phyloP scores from a whole-genome alignment of 2,113 vertebrate genomes.

The Isurus oxyrinchus region DNA sequence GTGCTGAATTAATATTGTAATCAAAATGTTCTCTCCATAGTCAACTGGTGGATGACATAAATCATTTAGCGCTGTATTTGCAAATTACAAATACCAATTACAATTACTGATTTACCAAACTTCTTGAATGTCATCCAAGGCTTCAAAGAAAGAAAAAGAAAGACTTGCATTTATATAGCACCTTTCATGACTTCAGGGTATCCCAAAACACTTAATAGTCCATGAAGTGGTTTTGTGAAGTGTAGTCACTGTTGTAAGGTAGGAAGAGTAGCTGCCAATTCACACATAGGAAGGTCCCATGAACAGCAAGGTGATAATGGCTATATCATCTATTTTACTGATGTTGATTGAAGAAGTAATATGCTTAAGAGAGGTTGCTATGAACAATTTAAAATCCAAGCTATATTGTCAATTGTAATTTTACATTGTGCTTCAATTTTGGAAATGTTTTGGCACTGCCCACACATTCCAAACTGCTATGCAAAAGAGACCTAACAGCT shows the following conservation, averaged over 20 bases:
- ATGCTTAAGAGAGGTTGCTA: not conserved
- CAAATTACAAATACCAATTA: not conserved
- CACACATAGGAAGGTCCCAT: not conserved
- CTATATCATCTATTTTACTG: not conserved
- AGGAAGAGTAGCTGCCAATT: not conserved
- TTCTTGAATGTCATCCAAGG: not conserved
- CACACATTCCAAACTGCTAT: slow-evolving; percentile 14
- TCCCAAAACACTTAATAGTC: too few species aligned
- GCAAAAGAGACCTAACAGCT: not conserved
- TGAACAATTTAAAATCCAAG: not conserved
- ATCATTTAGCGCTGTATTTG: not conserved
- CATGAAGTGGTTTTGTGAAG: not conserved
- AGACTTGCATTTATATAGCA: not conserved
- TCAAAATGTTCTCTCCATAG: not conserved
- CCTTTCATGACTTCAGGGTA: not conserved
- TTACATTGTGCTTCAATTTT: not conserved
- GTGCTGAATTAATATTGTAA: not conserved
- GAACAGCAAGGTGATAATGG: not conserved
- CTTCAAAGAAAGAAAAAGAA: not conserved
- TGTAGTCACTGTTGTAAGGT: not conserved
- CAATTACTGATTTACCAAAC: not conserved
- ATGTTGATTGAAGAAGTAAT: not conserved
- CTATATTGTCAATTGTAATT: not conserved
- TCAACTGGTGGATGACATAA: not conserved
- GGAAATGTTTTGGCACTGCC: not conserved